These are phyloP conservation scores for Parthenolecanium corni DNA, from an alignment of 2,888 invertebrate species.

Conservation along the genomic window DNA sequence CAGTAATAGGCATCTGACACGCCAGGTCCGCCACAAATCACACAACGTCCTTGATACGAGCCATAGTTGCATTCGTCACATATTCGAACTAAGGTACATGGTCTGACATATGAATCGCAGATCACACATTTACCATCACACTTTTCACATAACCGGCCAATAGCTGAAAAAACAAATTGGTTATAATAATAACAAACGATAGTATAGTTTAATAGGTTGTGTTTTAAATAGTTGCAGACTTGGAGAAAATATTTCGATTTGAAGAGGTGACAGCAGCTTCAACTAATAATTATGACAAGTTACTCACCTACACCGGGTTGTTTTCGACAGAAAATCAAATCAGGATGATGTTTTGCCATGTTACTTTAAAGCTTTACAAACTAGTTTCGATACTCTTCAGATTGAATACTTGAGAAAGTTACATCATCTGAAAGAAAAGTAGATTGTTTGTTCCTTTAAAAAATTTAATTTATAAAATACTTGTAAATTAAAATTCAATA, in stretches of 20 bases:
- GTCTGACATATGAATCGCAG: constrained; percentile 97
- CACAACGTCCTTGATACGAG: constrained; percentile 95
- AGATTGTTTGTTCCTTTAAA: no score
- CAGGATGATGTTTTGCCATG: constrained; percentile 99
- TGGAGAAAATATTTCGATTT: no score
- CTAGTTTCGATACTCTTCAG: no score
- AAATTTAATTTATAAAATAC: no score
- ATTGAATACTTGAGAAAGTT: no score
- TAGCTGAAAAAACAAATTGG: constrained; percentile 55
- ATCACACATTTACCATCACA: constrained; percentile 99
- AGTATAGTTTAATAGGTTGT: no score
- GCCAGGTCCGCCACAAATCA: constrained; percentile 99
- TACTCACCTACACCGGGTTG: constrained; percentile 91
- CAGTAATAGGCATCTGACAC: constrained; percentile 99
- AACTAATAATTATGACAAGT: background rate
- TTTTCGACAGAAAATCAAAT: constrained; percentile 97
- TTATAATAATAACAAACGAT: background rate
- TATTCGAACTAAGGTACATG: constrained; percentile 92
- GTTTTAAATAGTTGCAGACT: no score
- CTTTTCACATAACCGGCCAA: constrained; percentile 92
- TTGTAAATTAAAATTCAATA: no score
- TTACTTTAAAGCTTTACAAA: no score
- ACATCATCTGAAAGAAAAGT: no score
- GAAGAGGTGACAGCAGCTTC: no score
- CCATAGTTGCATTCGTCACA: constrained; percentile 99